phyloP scores from a whole-genome alignment of 2,888 invertebrate species.

The Agrochola litura region DNA sequence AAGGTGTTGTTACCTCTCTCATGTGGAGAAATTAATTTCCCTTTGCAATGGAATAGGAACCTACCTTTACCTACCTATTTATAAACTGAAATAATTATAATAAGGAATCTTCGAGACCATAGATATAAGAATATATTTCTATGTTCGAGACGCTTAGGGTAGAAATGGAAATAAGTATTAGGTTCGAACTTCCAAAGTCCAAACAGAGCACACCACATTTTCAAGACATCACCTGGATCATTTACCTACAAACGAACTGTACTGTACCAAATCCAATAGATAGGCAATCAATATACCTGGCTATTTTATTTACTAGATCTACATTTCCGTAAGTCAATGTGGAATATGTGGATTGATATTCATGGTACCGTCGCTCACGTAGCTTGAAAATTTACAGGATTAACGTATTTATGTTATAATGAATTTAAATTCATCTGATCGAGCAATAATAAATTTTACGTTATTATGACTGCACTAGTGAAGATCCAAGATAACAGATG shows the following conservation, averaged over 20 bases:
- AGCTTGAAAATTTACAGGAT: slow-evolving; percentile 35
- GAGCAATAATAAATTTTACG: slow-evolving; percentile 23
- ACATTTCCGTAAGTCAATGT: slow-evolving; percentile 27
- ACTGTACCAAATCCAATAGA: neutral
- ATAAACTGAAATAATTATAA: neutral
- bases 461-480: slow-evolving; percentile 31
- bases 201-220: neutral
- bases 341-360: slow-evolving; percentile 26
- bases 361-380: slow-evolving; percentile 13
- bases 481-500: slow-evolving; percentile 19
- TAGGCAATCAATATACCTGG: neutral
- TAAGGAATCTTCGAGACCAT: neutral
- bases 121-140: no score
- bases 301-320: slow-evolving; percentile 8
- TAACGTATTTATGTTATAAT: slow-evolving; percentile 26
- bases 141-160: neutral
- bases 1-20: slow-evolving; percentile 1
- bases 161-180: neutral
- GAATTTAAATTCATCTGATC: slow-evolving; percentile 43
- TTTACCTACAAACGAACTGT: neutral
- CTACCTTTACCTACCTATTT: neutral
- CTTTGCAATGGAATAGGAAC: neutral
- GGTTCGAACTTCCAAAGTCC: neutral
- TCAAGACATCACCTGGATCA: neutral
- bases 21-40: slow-evolving; percentile 16